Conservation (phyloP, 1,140 invertebrate genomes). For the Bombus vancouverensis region DNA sequence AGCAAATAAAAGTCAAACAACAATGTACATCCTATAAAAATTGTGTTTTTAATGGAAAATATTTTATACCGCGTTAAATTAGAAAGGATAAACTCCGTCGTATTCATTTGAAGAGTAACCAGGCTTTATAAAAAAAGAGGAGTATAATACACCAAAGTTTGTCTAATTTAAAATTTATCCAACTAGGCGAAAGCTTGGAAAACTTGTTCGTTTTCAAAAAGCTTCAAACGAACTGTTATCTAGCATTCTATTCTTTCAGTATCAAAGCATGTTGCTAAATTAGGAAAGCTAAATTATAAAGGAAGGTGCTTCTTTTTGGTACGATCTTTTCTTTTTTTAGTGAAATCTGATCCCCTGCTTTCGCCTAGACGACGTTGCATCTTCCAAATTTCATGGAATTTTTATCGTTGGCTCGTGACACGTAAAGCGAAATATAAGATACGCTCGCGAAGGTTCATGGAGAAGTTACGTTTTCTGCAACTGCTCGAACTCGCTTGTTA, state of each 20-base stretch:
- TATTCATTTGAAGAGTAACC: not conserved
- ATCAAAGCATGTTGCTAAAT: not conserved
- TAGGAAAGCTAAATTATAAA: not conserved
- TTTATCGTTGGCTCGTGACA: conserved; percentile 1
- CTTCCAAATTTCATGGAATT: conserved; percentile 5
- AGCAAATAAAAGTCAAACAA: too few species aligned
- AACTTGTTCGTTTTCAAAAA: not conserved
- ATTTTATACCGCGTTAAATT: not conserved
- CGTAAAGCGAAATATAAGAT: conserved; percentile 14
- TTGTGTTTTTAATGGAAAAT: not conserved
- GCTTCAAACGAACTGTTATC: not conserved
- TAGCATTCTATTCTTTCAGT: not conserved
- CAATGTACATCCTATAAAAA: not conserved
- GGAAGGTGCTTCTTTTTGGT: too few species aligned
- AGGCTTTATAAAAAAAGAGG: not conserved
- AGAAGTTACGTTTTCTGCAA: not conserved
- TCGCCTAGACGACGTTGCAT: too few species aligned
- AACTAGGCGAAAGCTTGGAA: not conserved
- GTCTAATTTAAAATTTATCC: not conserved
- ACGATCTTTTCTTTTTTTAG: not conserved
- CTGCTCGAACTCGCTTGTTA: conserved; percentile 31
- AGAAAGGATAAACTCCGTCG: not conserved
- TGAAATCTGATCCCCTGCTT: too few species aligned
- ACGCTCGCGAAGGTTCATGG: too few species aligned
- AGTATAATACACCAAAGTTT: not conserved